phyloP scores from a whole-genome alignment of 2,888 invertebrate genomes.

The Cephus nigrinus region DNA sequence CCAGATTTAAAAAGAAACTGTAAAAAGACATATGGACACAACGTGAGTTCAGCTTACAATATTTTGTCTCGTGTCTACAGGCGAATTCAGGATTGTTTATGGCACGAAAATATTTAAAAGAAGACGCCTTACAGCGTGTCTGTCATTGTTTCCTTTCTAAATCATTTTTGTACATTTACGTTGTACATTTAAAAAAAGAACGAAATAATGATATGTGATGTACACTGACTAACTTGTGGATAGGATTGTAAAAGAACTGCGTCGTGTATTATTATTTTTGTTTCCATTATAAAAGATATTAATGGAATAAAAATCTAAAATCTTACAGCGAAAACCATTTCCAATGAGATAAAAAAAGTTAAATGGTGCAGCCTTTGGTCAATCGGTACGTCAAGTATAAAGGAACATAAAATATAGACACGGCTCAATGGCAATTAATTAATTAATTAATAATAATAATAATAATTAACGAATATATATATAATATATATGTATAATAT shows the following conservation, averaged over 20 bases:
- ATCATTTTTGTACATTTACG: not conserved
- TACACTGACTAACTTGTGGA: not conserved
- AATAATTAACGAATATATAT: constrained; percentile 30
- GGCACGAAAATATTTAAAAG: not conserved
- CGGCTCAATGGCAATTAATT: constrained; percentile 25
- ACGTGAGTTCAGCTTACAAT: not conserved
- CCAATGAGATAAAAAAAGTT: not conserved
- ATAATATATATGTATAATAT: constrained; percentile 26
- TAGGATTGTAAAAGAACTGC: not conserved
- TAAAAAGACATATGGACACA: not conserved
- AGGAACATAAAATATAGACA: constrained; percentile 37
- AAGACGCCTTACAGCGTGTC: not conserved
- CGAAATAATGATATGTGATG: not conserved
- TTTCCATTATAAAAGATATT: not conserved
- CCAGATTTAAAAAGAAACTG: not conserved
- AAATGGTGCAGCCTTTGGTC: constrained; percentile 49
- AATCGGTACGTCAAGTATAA: constrained; percentile 41
- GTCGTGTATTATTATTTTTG: not conserved
- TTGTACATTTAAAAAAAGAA: not conserved
- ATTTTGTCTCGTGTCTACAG: not conserved
- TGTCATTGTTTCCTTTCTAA: not conserved
- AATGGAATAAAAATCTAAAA: not conserved
- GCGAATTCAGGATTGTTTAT: not conserved
- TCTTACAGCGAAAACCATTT: not conserved
- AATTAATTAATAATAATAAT: constrained; percentile 31